These are phyloP conservation scores for Endomychus coccineus DNA, from an alignment of 2,888 invertebrate genomes.

Conservation along the genomic window DNA sequence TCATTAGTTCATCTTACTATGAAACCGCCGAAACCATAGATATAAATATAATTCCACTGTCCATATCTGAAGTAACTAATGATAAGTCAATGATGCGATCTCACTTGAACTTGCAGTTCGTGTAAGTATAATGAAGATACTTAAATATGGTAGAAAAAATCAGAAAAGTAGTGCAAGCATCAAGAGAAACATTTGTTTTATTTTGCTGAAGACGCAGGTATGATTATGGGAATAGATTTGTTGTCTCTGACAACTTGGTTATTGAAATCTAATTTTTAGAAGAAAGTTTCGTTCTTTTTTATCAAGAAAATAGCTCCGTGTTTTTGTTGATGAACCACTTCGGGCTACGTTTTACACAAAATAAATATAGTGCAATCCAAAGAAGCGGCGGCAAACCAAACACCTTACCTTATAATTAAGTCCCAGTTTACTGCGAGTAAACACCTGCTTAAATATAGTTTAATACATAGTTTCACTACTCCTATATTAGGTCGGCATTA, in stretches of 20 bases:
- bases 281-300: slow-evolving; percentile 14
- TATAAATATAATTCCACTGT: no score
- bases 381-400: slow-evolving; percentile 16
- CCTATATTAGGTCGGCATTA: slow-evolving; percentile 16
- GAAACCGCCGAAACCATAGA: no score
- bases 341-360: slow-evolving; percentile 16
- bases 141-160: no score
- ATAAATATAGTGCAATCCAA: slow-evolving; percentile 16
- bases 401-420: slow-evolving; percentile 18
- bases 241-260: slow-evolving; percentile 14
- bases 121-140: no score
- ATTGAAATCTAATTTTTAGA: slow-evolving; percentile 5
- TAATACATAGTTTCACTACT: slow-evolving; percentile 13
- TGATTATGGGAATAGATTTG: slow-evolving; percentile 13
- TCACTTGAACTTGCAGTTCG: no score
- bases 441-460: slow-evolving; percentile 17
- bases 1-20: no score
- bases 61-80: no score
- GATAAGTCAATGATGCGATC: no score
- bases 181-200: no score
- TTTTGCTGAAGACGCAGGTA: no score
- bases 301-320: slow-evolving; percentile 14
- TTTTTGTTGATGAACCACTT: slow-evolving; percentile 16
- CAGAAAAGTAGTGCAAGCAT: no score
- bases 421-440: slow-evolving; percentile 16